Percentiles rank a stretch among this genome's conserved stretches.
Evolutionary conservation across 2,113 vertebrate species (phyloP).

Genomic region (Perca flavescens): DNA sequence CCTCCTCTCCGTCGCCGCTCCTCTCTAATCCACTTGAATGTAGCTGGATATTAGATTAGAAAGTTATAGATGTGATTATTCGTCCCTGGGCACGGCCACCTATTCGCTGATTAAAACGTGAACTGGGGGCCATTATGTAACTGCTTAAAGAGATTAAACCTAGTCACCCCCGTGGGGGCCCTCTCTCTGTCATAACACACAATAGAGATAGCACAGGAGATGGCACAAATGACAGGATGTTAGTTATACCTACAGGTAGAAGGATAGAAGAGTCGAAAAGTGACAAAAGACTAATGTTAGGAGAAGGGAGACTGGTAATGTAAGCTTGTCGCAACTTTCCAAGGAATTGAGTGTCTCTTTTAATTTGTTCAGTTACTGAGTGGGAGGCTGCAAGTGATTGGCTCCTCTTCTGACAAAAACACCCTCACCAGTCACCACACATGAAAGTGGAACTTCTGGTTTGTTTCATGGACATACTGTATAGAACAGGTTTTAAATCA

Average conservation of each 20-base stretch:
- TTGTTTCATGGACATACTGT: neutral
- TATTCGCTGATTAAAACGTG: slow-evolving; percentile 83
- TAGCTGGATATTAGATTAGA: slow-evolving; percentile 82
- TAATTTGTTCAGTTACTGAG: slow-evolving; percentile 6
- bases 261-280: neutral
- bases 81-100: slow-evolving; percentile 74
- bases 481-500: neutral
- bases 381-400: neutral
- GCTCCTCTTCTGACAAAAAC: neutral
- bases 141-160: slow-evolving; percentile 81
- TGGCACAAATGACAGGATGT: slow-evolving; percentile 31
- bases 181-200: slow-evolving; percentile 57
- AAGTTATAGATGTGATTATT: slow-evolving; percentile 85
- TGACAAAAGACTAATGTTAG: slow-evolving; percentile 1
- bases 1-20: slow-evolving; percentile 41
- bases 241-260: slow-evolving; percentile 31
- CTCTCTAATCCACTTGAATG: slow-evolving; percentile 81
- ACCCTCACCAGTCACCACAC: neutral
- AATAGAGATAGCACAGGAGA: slow-evolving; percentile 52
- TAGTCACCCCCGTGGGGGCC: slow-evolving; percentile 57
- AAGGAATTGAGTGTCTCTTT: slow-evolving; percentile 13
- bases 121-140: slow-evolving; percentile 80
- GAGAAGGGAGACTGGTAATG: neutral
- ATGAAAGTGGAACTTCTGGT: neutral
- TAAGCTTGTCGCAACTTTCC: slow-evolving; percentile 15